Percentiles rank a stretch among this genome's conserved stretches.
These are phyloP conservation scores for Clarias magur DNA, from an alignment of 2,113 vertebrate genomes.

Conservation along the genomic window DNA sequence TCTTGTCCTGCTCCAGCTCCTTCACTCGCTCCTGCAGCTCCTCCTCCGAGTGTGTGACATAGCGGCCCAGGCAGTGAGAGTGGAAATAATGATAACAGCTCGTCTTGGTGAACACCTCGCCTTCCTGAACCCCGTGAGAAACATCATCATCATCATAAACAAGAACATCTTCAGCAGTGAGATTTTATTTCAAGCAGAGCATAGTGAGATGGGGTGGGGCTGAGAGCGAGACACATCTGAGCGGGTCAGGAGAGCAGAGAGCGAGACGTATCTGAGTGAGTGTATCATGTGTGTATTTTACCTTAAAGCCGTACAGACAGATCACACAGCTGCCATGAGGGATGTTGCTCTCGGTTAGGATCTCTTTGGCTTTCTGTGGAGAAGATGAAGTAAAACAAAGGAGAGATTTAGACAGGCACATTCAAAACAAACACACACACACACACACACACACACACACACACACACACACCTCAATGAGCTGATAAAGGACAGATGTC, in stretches of 20 bases:
- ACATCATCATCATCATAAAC: not conserved
- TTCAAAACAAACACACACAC: no score
- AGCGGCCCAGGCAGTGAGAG: constrained; percentile 92
- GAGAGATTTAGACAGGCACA: not conserved
- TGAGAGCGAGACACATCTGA: no score
- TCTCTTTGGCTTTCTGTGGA: constrained; percentile 92
- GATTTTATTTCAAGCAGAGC: not conserved
- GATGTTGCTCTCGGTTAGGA: constrained; percentile 94
- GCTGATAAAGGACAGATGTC: constrained; percentile 74
- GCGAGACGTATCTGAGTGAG: no score
- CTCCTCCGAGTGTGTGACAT: constrained; percentile 83
- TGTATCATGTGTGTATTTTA: constrained; percentile 41
- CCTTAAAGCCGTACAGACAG: constrained; percentile 92
- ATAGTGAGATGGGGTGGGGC: no score
- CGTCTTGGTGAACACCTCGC: constrained; percentile 90
- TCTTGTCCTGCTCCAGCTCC: constrained; percentile 79
- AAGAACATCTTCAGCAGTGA: no score
- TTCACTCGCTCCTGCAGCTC: constrained; percentile 79
- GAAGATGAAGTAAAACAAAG: constrained; percentile 1
- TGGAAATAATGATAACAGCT: constrained; percentile 96
- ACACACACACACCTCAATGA: constrained; percentile 68
- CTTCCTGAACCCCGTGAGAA: constrained; percentile 74
- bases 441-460: not conserved
- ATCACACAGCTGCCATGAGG: constrained; percentile 94
- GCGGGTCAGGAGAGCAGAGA: no score